A percentile compares a stretch with the other conserved stretches of the same genome.
These are phyloP conservation scores for Aythya baeri DNA, from an alignment of 2,113 vertebrate species.

Conservation along the genomic window DNA sequence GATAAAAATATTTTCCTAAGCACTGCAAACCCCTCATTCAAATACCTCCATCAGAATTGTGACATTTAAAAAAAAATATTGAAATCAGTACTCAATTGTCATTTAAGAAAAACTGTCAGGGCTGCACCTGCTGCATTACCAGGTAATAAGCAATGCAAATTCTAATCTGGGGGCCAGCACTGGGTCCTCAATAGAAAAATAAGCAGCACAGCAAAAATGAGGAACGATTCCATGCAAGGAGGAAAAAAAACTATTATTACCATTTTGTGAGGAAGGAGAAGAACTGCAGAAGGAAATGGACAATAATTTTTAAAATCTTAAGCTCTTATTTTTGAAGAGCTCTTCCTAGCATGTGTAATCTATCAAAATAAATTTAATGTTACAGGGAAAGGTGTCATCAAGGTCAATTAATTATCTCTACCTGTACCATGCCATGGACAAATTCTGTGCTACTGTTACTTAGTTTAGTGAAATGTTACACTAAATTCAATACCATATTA, in stretches of 20 bases:
- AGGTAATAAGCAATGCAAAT: neutral
- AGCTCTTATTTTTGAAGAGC: neutral
- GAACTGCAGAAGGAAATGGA: neutral
- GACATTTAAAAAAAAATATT: neutral
- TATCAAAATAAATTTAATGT: neutral
- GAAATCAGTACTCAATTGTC: neutral
- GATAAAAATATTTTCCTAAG: neutral
- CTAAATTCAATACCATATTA: neutral
- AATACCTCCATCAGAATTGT: neutral
- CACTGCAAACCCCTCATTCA: neutral
- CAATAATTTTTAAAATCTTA: neutral
- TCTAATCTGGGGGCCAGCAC: neutral
- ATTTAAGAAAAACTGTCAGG: neutral
- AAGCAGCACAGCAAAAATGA: neutral
- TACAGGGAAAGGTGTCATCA: neutral
- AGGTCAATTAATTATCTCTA: neutral
- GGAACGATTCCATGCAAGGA: neutral
- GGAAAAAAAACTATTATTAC: neutral
- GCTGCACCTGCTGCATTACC: neutral
- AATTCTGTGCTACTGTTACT: neutral
- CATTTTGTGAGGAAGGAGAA: neutral
- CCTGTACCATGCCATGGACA: neutral
- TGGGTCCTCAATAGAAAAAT: neutral
- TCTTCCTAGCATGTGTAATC: neutral
- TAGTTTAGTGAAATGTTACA: neutral